Evolutionary conservation across 2,888 invertebrate species (phyloP).

Genomic region (Orchestes rusci): DNA sequence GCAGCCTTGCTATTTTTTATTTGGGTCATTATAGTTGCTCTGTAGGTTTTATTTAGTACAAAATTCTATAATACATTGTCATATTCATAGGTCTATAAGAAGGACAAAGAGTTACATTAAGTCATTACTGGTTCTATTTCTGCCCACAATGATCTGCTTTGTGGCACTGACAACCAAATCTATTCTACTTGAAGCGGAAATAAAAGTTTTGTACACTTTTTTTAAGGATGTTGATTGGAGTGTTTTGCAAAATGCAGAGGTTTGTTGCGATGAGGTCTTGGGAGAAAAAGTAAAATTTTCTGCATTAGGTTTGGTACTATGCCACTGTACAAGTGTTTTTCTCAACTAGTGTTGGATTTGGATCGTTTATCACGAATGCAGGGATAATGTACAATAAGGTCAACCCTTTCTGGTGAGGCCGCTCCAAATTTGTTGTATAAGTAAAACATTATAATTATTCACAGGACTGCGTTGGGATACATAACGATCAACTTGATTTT

Average conservation of each 20-base stretch:
- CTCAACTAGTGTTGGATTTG: slow-evolving; percentile 57
- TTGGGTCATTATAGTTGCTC: slow-evolving; percentile 57
- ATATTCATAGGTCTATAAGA: slow-evolving; percentile 38
- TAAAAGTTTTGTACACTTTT: slow-evolving; percentile 33
- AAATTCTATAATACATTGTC: too few species aligned
- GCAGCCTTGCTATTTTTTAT: slow-evolving; percentile 55
- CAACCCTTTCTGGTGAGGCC: slow-evolving; percentile 57
- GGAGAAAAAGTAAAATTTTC: slow-evolving; percentile 30
- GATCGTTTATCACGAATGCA: slow-evolving; percentile 57
- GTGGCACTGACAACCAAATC: slow-evolving; percentile 39
- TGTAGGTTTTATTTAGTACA: slow-evolving; percentile 46
- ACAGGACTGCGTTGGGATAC: slow-evolving; percentile 54
- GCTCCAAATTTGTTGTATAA: background rate
- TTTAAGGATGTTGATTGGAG: slow-evolving; percentile 37
- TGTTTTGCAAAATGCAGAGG: slow-evolving; percentile 35
- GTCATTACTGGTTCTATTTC: slow-evolving; percentile 36
- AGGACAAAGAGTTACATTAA: slow-evolving; percentile 40
- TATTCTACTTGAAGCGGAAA: slow-evolving; percentile 32
- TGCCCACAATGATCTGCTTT: slow-evolving; percentile 37
- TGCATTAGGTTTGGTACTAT: slow-evolving; percentile 54
- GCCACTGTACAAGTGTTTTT: slow-evolving; percentile 57
- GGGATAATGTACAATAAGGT: slow-evolving; percentile 57
- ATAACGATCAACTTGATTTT: slow-evolving; percentile 51
- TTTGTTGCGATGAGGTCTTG: too few species aligned
- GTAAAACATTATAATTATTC: slow-evolving; percentile 37